These are phyloP conservation scores for Drosophila helvetica DNA, from an alignment of 2,888 invertebrate species.

Conservation along the genomic window DNA sequence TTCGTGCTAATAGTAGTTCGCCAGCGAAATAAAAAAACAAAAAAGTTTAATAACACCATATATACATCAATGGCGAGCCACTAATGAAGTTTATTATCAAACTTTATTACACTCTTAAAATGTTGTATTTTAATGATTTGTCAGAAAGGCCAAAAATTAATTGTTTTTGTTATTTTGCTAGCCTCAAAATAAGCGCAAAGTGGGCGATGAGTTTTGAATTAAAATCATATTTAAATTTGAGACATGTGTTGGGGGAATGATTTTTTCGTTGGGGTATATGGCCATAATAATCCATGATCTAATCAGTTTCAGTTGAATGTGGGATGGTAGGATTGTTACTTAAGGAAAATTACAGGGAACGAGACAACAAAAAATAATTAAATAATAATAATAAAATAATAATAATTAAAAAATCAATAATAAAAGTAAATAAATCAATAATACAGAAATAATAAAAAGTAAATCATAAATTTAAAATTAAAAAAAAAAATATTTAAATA, in stretches of 20 bases:
- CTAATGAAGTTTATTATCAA: slow-evolving; percentile 80
- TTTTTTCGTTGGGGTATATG: slow-evolving; percentile 3
- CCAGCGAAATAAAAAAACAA: neutral
- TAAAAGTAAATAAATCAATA: too few species aligned
- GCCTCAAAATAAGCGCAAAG: slow-evolving; percentile 52
- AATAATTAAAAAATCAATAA: too few species aligned
- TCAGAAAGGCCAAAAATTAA: slow-evolving; percentile 32
- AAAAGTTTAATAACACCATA: slow-evolving; percentile 20
- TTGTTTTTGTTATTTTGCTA: slow-evolving; percentile 17
- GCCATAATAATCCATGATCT: neutral
- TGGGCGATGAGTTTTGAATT: slow-evolving; percentile 63
- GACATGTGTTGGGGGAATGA: slow-evolving; percentile 25
- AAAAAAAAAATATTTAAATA: too few species aligned
- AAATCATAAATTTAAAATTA: too few species aligned
- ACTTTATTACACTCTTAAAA: slow-evolving; percentile 74
- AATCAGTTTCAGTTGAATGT: too few species aligned
- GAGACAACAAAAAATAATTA: too few species aligned
- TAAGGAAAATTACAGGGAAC: too few species aligned
- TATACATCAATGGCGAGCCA: slow-evolving; percentile 42
- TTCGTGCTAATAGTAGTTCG: slow-evolving; percentile 1
- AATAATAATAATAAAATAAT: too few species aligned
- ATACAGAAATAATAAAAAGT: too few species aligned
- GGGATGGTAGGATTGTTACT: too few species aligned
- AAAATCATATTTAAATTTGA: slow-evolving; percentile 54
- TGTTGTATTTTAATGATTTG: slow-evolving; percentile 79